Evolutionary conservation across 1,140 invertebrate genomes (phyloP).

Genomic region (Caenorhabditis inopinata): DNA sequence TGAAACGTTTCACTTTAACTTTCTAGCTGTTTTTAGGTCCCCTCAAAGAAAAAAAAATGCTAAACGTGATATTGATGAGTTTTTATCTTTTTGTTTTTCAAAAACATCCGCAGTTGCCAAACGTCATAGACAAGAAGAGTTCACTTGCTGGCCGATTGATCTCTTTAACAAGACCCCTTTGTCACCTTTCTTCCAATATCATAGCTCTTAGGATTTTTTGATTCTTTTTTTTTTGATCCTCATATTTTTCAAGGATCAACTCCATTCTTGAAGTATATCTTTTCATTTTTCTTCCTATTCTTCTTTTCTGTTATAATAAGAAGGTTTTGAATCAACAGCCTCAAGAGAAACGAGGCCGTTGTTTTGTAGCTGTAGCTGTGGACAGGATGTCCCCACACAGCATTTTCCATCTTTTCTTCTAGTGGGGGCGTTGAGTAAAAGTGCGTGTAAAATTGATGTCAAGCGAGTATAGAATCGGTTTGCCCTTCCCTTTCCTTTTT

Average conservation of each 20-base stretch:
- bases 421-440: constrained; percentile 22
- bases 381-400: neutral
- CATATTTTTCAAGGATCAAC: too few relatives aligned
- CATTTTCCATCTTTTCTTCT: neutral
- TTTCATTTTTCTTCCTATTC: neutral
- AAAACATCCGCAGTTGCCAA: too few relatives aligned
- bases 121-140: too few relatives aligned
- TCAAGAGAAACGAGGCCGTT: neutral
- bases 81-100: too few relatives aligned
- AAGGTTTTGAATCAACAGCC: neutral
- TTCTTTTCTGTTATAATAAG: neutral
- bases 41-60: too few relatives aligned
- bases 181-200: neutral
- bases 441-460: constrained; percentile 34
- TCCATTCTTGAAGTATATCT: neutral
- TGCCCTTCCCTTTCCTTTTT: neutral
- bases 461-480: constrained; percentile 25
- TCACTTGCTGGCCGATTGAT: too few relatives aligned
- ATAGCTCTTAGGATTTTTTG: too few relatives aligned
- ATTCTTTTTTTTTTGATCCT: too few relatives aligned
- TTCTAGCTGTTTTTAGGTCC: too few relatives aligned
- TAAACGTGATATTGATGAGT: too few relatives aligned
- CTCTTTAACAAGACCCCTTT: neutral
- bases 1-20: too few relatives aligned
- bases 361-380: neutral